phyloP scores from a whole-genome alignment of 2,113 vertebrate genomes.

The Corythoichthys haematopterus region DNA sequence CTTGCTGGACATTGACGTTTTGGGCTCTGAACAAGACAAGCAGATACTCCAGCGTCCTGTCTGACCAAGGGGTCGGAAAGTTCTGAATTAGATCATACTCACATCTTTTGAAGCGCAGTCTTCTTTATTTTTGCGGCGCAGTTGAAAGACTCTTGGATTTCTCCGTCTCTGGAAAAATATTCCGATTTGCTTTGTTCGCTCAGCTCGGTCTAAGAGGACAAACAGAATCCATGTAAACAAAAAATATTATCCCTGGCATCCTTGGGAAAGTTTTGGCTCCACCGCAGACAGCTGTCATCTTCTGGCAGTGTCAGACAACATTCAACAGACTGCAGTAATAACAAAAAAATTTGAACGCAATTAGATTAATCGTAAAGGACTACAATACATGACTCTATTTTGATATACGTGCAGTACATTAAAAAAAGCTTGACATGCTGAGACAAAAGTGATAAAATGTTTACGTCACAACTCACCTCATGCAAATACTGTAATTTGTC shows the following conservation, averaged over 20 bases:
- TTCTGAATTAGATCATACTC: conserved; percentile 56
- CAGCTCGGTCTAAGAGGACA: conserved; percentile 63
- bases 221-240: conserved; percentile 58
- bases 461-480: too few species aligned
- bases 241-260: conserved; percentile 56
- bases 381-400: background rate
- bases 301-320: conserved; percentile 30
- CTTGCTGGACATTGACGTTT: conserved; percentile 66
- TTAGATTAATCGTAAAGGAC: conserved; percentile 1
- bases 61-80: conserved; percentile 46
- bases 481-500: too few species aligned
- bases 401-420: background rate
- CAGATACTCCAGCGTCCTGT: conserved; percentile 44
- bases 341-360: conserved; percentile 2
- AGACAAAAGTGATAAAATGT: too few species aligned
- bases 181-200: conserved; percentile 69
- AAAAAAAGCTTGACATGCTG: too few species aligned
- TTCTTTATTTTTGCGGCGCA: conserved; percentile 63
- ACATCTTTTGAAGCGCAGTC: conserved; percentile 66
- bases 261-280: conserved; percentile 34
- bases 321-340: conserved; percentile 5
- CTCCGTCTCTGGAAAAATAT: conserved; percentile 79
- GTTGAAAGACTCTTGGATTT: conserved; percentile 71
- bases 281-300: conserved; percentile 41
- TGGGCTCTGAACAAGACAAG: conserved; percentile 69